Base-by-base conservation (phyloP, 2,888 invertebrate genomes). In the Drosophila sordidapex region DNA sequence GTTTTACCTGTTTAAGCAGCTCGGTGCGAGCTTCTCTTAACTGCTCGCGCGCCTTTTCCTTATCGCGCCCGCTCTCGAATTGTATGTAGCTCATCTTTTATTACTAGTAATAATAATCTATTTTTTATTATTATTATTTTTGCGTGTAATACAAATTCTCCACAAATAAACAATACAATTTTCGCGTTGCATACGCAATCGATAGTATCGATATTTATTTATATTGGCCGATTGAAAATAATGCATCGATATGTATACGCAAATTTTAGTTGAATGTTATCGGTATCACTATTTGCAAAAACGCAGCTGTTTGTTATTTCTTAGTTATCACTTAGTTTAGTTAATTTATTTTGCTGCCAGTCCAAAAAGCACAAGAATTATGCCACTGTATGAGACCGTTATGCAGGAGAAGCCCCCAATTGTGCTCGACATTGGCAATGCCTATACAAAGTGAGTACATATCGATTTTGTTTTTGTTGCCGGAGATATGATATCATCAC, bases 371-470 rank as follows among this genome's bases (percentile, higher is more conserved):
- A 38, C 27, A 33, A 13, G 21, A 62, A 75, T 10, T 18, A 96
- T 97, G 96, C 95, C 96, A 29, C 93, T 97, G 2, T 98, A 97
- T 91, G 98, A 98, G 94, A 96, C 96, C 18, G 95, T 96, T 54
- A 95, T 96, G 86, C 96, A 96, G 83, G 98, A 98, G 87, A 98
- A 98, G 92, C 96, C 97, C 90, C 96, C 97, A 18, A 96, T 98
- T 1, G 96, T 99, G 21, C 92, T 99, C 74, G 99, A 99, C 92
- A 96, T 99, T 74, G 99, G 99, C 56, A 94, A 95, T 49, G 97
- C 97, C 27, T 99, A 97, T 90, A 98, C 98, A 1, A 99, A 98
- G 98, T 98, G 94, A 94, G 95, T 92, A 2, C 18, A 4, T 29
- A 29, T 15, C 10, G 11, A 48, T 8, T 21, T 10, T 35, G 31